A percentile compares a stretch with the other conserved stretches of the same genome.
Conservation (phyloP, 2,113 vertebrate genomes). For the Sander lucioperca region DNA sequence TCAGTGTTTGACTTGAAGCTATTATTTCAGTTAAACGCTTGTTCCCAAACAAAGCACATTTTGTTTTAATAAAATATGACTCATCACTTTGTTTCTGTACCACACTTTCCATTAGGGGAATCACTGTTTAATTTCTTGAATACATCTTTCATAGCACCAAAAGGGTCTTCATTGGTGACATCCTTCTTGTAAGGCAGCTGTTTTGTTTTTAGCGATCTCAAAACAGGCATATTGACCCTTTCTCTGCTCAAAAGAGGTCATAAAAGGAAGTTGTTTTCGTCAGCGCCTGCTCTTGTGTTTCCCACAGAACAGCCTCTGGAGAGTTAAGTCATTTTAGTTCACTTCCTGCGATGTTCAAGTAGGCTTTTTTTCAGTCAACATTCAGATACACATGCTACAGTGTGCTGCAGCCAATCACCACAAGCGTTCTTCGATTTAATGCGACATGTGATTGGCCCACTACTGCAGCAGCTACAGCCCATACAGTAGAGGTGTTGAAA, state of each 20-base stretch:
- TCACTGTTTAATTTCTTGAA: neutral
- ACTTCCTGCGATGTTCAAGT: conserved; percentile 51
- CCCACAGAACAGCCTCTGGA: conserved; percentile 58
- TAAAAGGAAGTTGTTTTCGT: conserved; percentile 68
- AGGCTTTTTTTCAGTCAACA: neutral
- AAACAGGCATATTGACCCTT: conserved; percentile 44
- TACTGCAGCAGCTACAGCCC: no score
- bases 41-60: neutral
- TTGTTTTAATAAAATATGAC: conserved; percentile 18
- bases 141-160: neutral
- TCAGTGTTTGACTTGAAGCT: neutral
- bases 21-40: neutral
- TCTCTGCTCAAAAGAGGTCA: conserved; percentile 47
- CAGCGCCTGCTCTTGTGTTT: conserved; percentile 55
- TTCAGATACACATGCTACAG: conserved; percentile 11
- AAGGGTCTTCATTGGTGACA: neutral
- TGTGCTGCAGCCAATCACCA: neutral
- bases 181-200: neutral
- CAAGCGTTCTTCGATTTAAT: no score
- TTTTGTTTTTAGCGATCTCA: conserved; percentile 15
- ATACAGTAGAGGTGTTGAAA: no score
- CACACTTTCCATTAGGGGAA: neutral
- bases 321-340: conserved; percentile 62
- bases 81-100: conserved; percentile 11
- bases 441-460: no score